Conservation (phyloP, 2,888 invertebrate species). For the Lomographa bimaculata region DNA sequence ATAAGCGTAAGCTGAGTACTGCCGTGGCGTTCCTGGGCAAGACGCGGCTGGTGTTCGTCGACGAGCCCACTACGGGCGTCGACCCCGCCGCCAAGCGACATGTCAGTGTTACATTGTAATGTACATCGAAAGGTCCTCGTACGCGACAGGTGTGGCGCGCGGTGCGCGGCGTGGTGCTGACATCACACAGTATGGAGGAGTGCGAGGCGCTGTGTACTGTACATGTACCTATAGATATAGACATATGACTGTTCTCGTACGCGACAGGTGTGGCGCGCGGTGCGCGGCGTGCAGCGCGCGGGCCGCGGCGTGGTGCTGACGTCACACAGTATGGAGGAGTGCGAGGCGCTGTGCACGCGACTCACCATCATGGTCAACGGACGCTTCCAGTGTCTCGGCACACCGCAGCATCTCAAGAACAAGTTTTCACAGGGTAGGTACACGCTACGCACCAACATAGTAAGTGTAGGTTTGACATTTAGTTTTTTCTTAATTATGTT, state of each 20-base stretch:
- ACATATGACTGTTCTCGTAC: no score
- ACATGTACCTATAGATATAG: no score
- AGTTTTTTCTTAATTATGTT: no score
- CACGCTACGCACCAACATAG: no score
- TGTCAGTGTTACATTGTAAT: constrained; percentile 44
- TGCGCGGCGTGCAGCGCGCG: constrained; percentile 85
- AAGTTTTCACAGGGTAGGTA: constrained; percentile 89
- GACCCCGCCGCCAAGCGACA: constrained; percentile 90
- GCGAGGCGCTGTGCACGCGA: constrained; percentile 47
- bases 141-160: constrained; percentile 60
- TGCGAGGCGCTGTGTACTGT: no score
- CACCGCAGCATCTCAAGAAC: constrained; percentile 89
- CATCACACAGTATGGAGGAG: no score
- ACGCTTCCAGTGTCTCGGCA: constrained; percentile 88
- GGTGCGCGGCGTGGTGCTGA: constrained; percentile 86
- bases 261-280: constrained; percentile 64
- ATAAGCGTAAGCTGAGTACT: constrained; percentile 88
- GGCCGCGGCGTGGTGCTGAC: constrained; percentile 86
- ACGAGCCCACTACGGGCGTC: constrained; percentile 88
- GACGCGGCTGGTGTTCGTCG: constrained; percentile 87
- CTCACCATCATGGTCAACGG: constrained; percentile 93
- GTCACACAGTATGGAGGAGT: no score
- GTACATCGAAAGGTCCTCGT: no score
- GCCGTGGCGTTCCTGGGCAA: constrained; percentile 88
- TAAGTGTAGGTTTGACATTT: no score